A percentile compares a stretch with the other conserved stretches of the same genome.
These are phyloP conservation scores for Anolis apletophallus DNA, from an alignment of 2,797 vertebrate species.

Conservation along the genomic window DNA sequence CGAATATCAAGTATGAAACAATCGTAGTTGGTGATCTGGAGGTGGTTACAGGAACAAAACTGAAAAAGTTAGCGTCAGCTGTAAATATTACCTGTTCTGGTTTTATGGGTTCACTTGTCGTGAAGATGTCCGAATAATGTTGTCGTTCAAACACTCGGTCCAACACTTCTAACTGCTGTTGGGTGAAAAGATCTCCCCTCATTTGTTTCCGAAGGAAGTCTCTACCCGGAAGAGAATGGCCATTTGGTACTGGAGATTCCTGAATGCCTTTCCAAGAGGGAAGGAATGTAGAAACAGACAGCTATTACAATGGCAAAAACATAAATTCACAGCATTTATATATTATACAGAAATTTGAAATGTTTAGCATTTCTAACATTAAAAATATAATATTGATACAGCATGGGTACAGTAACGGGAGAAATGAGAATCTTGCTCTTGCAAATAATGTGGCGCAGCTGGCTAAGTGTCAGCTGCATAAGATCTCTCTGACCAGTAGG, in stretches of 20 bases:
- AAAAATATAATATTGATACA: background rate
- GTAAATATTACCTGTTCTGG: conserved; percentile 84
- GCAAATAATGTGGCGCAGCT: too few relatives aligned
- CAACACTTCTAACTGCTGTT: conserved; percentile 98
- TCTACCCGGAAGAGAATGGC: conserved; percentile 93
- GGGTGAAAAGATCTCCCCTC: conserved; percentile 97
- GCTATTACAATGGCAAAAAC: background rate
- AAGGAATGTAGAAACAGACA: conserved; percentile 58
- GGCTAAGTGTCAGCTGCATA: too few relatives aligned
- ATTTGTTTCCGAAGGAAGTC: conserved; percentile 99
- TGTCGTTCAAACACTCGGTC: conserved; percentile 96
- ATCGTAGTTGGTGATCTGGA: background rate
- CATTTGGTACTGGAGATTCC: conserved; percentile 94
- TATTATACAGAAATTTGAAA: too few relatives aligned
- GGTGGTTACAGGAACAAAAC: background rate
- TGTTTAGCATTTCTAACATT: background rate
- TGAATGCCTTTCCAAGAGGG: conserved; percentile 85
- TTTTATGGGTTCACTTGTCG: conserved; percentile 91
- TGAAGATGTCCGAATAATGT: conserved; percentile 92
- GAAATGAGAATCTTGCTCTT: too few relatives aligned
- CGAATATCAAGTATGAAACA: background rate
- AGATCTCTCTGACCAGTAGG: too few relatives aligned
- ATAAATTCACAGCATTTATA: background rate
- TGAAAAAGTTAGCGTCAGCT: background rate
- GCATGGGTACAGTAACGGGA: too few relatives aligned